Evolutionary conservation across 1,140 invertebrate genomes (phyloP).

Genomic region (Drosophila triauraria): DNA sequence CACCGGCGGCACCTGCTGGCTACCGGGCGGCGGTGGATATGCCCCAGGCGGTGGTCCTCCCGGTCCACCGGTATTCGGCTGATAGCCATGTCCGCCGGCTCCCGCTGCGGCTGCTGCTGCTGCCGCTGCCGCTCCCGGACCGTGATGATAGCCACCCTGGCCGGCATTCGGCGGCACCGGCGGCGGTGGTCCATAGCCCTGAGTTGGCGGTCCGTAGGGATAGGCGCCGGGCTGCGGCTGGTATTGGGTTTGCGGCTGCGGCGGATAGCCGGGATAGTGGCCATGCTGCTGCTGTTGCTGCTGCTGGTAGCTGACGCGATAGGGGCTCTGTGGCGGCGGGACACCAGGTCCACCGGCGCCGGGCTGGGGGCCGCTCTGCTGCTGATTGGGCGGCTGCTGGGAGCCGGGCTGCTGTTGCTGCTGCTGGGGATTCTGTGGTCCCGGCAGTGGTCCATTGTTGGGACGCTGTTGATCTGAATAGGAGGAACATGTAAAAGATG

Average conservation of each 20-base stretch:
- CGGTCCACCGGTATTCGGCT: slow-evolving; percentile 54
- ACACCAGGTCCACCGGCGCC: slow-evolving; percentile 63
- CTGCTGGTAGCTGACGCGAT: slow-evolving; percentile 85
- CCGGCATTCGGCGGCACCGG: slow-evolving; percentile 65
- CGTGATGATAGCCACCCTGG: slow-evolving; percentile 85
- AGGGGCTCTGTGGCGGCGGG: slow-evolving; percentile 83
- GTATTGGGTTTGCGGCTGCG: slow-evolving; percentile 83
- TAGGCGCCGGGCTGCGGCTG: slow-evolving; percentile 85
- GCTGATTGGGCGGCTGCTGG: slow-evolving; percentile 80
- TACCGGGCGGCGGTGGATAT: slow-evolving; percentile 71
- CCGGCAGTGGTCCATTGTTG: slow-evolving; percentile 59
- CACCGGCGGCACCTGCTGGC: slow-evolving; percentile 69
- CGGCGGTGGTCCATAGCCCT: slow-evolving; percentile 79
- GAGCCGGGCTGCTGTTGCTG: slow-evolving; percentile 31
- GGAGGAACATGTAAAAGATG: background rate
- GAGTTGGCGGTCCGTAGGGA: slow-evolving; percentile 81
- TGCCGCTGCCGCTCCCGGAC: slow-evolving; percentile 39
- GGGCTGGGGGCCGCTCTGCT: slow-evolving; percentile 84
- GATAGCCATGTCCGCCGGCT: slow-evolving; percentile 62
- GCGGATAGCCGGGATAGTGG: slow-evolving; percentile 86
- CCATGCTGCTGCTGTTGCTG: slow-evolving; percentile 85
- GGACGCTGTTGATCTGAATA: slow-evolving; percentile 74
- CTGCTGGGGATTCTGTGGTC: slow-evolving; percentile 46
- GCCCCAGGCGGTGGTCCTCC: slow-evolving; percentile 61
- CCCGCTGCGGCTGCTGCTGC: slow-evolving; percentile 33